phyloP scores from a whole-genome alignment of 2,888 invertebrate genomes.

The Drosophila quinaria region DNA sequence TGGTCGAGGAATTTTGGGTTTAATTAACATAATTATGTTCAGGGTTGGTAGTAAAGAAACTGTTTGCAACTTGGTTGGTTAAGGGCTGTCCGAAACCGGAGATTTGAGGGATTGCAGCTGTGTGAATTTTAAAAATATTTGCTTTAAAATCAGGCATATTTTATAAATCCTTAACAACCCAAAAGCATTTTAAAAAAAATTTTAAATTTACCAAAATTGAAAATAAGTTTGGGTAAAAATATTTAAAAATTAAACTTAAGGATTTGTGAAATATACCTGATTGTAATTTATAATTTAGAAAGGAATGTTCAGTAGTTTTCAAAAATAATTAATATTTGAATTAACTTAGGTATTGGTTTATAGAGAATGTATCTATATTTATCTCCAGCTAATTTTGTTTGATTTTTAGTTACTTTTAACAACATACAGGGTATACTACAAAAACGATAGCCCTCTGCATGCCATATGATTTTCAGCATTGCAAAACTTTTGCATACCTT shows the following conservation, averaged over 20 bases:
- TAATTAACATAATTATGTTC: slow-evolving; percentile 73
- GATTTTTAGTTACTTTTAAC: neutral
- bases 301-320: too few species aligned
- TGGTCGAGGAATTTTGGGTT: slow-evolving; percentile 45
- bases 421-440: slow-evolving; percentile 18
- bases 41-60: slow-evolving; percentile 13
- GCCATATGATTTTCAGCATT: slow-evolving; percentile 30
- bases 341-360: too few species aligned
- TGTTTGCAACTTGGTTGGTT: neutral
- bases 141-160: neutral
- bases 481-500: slow-evolving; percentile 41
- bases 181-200: neutral
- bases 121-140: neutral
- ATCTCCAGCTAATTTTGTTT: too few species aligned
- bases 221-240: too few species aligned
- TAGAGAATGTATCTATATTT: too few species aligned
- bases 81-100: neutral
- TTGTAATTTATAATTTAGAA: too few species aligned
- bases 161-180: neutral
- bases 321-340: too few species aligned
- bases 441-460: slow-evolving; percentile 11
- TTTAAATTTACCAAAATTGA: neutral
- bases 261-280: too few species aligned
- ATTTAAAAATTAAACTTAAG: too few species aligned
- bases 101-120: neutral